A percentile compares a stretch with the other conserved stretches of the same genome.
These are phyloP conservation scores for Eupithecia subumbrata DNA, from an alignment of 2,888 invertebrate genomes.

Conservation along the genomic window DNA sequence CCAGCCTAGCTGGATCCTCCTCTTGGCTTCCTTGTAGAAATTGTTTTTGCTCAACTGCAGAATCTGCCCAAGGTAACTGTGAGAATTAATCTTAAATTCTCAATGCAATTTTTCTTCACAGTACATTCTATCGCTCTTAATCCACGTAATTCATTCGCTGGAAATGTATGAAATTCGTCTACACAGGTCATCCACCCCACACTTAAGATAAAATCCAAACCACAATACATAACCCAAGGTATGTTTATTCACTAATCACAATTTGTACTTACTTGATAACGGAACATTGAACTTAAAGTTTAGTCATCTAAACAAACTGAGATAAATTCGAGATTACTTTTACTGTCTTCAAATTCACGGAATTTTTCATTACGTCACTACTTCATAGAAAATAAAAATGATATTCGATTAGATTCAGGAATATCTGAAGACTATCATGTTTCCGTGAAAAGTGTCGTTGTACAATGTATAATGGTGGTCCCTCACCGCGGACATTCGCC, in stretches of 20 bases:
- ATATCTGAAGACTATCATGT: background rate
- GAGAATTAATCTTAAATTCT: background rate
- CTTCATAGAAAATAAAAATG: background rate
- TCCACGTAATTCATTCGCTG: background rate
- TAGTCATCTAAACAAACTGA: constrained; percentile 35
- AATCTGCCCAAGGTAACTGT: too few species aligned
- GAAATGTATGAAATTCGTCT: background rate
- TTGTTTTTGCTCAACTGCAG: too few species aligned
- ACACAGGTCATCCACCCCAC: constrained; percentile 9
- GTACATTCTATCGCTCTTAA: background rate
- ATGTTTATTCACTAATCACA: constrained; percentile 33
- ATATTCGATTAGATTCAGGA: background rate
- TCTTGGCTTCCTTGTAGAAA: too few species aligned
- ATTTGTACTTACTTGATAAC: constrained; percentile 42
- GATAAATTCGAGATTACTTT: constrained; percentile 26
- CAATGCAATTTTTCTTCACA: background rate
- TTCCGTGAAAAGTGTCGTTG: background rate
- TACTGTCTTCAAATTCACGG: background rate
- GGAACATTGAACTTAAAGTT: constrained; percentile 45
- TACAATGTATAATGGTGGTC: background rate
- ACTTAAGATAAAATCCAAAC: constrained; percentile 19
- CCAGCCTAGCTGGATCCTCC: too few species aligned
- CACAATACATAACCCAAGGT: constrained; percentile 14
- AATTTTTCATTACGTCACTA: background rate
- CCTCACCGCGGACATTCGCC: background rate